Evolutionary conservation across 2,113 vertebrate species (phyloP).

Genomic region (Tapirus terrestris): DNA sequence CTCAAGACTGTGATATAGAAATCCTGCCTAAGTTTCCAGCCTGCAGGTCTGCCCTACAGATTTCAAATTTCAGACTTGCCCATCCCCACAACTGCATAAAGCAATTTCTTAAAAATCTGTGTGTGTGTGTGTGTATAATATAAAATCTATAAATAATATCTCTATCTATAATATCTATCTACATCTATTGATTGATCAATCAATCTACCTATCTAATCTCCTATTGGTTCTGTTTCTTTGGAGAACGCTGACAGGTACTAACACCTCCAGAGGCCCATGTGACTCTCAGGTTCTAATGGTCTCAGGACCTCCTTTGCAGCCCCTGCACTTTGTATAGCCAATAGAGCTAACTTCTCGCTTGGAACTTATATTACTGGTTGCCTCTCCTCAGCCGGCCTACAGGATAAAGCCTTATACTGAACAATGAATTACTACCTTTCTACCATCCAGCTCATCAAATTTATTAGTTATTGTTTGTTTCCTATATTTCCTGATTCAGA

Average conservation of each 20-base stretch:
- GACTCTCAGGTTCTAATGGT: background rate
- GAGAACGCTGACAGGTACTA: background rate
- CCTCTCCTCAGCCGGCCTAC: background rate
- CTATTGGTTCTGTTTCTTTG: background rate
- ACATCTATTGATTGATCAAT: background rate
- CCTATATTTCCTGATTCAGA: background rate
- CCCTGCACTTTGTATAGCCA: background rate
- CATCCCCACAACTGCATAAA: background rate
- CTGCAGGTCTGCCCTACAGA: background rate
- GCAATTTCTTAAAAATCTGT: background rate
- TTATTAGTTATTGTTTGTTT: conserved; percentile 27
- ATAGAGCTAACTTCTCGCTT: background rate
- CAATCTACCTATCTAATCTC: background rate
- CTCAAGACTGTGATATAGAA: background rate
- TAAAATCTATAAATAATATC: background rate
- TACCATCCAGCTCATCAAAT: background rate
- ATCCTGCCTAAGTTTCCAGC: background rate
- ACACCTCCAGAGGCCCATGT: background rate
- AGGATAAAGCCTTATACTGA: background rate
- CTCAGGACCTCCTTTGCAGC: background rate
- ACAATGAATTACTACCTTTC: background rate
- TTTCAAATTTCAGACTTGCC: conserved; percentile 38
- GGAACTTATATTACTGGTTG: background rate
- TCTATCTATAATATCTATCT: background rate
- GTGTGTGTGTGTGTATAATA: background rate